phyloP scores from a whole-genome alignment of 1,140 invertebrate genomes.

The Drosophila fuyamai region DNA sequence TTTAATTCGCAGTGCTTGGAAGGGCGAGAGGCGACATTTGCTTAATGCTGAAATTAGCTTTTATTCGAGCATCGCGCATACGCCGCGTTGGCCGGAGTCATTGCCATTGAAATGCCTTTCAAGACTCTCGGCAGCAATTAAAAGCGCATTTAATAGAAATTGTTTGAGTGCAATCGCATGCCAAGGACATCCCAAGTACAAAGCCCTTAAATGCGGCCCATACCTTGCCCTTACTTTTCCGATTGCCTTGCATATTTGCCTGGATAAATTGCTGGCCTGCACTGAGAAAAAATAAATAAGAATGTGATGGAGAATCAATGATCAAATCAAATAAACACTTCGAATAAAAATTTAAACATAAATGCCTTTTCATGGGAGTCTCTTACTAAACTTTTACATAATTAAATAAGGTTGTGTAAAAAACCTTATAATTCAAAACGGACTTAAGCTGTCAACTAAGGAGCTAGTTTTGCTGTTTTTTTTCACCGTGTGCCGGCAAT shows the following conservation, averaged over 20 bases:
- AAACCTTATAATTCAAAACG: too few species aligned
- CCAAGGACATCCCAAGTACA: conserved; percentile 45
- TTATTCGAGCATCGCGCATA: conserved; percentile 37
- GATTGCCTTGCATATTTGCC: conserved; percentile 4
- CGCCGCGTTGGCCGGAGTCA: conserved; percentile 30
- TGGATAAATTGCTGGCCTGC: conserved; percentile 23
- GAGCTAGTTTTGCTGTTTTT: not conserved
- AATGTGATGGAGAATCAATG: too few species aligned
- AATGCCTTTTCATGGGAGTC: too few species aligned
- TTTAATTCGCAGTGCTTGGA: conserved; percentile 31
- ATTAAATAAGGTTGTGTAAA: too few species aligned
- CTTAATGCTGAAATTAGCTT: conserved; percentile 54
- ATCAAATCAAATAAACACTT: too few species aligned
- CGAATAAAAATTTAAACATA: too few species aligned
- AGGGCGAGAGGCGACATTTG: conserved; percentile 30
- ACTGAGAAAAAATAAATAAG: not conserved
- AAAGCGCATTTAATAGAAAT: conserved; percentile 70
- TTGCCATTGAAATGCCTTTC: conserved; percentile 52
- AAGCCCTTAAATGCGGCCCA: conserved; percentile 18
- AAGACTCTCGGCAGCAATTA: conserved; percentile 55
- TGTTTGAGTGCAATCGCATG: conserved; percentile 56
- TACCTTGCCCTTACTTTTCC: conserved; percentile 13
- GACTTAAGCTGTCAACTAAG: too few species aligned
- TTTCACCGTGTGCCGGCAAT: conserved; percentile 10
- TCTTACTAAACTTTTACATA: too few species aligned